phyloP scores from a whole-genome alignment of 2,113 vertebrate genomes.

The Australoheros scitulus region DNA sequence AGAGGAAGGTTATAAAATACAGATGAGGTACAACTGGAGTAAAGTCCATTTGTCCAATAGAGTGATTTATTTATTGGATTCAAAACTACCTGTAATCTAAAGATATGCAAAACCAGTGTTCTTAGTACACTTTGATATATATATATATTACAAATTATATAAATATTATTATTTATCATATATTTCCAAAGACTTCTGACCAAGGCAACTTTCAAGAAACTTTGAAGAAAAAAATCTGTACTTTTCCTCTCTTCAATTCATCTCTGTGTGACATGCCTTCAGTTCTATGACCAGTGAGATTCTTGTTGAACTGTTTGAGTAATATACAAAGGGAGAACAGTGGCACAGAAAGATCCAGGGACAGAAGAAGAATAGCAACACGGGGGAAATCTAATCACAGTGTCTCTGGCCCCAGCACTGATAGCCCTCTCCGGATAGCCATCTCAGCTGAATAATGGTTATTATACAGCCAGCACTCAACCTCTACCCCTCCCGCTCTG shows the following conservation, averaged over 20 bases:
- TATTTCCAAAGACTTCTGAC: neutral
- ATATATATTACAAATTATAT: too few relatives aligned
- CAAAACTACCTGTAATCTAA: neutral
- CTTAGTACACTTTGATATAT: neutral
- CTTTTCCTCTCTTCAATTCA: neutral
- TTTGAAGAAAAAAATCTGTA: neutral
- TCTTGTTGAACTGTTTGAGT: constrained; percentile 37
- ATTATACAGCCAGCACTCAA: constrained; percentile 72
- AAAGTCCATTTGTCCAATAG: neutral
- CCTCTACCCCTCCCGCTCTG: constrained; percentile 47
- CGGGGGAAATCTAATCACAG: constrained; percentile 75
- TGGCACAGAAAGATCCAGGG: constrained; percentile 45
- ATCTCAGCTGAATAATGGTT: constrained; percentile 75
- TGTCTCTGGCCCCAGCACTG: constrained; percentile 57
- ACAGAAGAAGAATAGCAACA: constrained; percentile 63
- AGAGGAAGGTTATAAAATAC: neutral
- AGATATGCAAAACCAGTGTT: neutral
- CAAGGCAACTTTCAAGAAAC: neutral
- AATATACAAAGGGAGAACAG: constrained; percentile 43
- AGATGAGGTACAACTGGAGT: neutral
- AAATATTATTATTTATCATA: too few relatives aligned
- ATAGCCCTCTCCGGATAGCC: constrained; percentile 68
- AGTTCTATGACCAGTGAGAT: constrained; percentile 14
- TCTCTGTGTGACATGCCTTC: constrained; percentile 2
- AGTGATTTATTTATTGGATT: neutral